Evolutionary conservation across 2,888 invertebrate genomes (phyloP).

Genomic region (Eulithis prunata): DNA sequence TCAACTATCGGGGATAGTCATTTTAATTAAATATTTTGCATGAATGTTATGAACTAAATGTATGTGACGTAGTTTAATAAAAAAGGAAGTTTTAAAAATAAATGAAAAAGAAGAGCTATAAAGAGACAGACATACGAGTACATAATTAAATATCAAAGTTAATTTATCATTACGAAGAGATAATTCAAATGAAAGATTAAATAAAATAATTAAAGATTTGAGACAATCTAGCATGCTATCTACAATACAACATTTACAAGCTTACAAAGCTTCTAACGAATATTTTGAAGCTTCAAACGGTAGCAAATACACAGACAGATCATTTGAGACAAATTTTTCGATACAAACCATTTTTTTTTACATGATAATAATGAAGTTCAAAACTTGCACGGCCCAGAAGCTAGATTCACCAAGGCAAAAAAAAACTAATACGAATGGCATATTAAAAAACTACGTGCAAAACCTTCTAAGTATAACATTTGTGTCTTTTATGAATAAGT

Average conservation of each 20-base stretch:
- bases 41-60: too few relatives aligned
- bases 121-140: neutral
- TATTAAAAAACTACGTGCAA: too few relatives aligned
- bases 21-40: too few relatives aligned
- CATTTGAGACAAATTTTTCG: neutral
- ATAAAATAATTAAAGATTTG: conserved; percentile 4
- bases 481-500: too few relatives aligned
- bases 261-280: neutral
- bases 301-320: neutral
- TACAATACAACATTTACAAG: conserved; percentile 39
- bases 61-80: too few relatives aligned
- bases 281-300: neutral
- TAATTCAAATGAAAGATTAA: conserved; percentile 18
- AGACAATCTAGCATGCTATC: conserved; percentile 38
- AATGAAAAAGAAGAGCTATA: conserved; percentile 4
- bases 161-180: conserved; percentile 2
- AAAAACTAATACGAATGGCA: too few relatives aligned
- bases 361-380: neutral
- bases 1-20: too few relatives aligned
- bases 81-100: neutral
- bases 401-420: too few relatives aligned
- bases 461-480: too few relatives aligned
- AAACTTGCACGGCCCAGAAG: neutral
- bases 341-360: neutral
- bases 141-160: neutral